These are phyloP conservation scores for Scolopax mira DNA, from an alignment of 2,113 vertebrate genomes.

Conservation along the genomic window DNA sequence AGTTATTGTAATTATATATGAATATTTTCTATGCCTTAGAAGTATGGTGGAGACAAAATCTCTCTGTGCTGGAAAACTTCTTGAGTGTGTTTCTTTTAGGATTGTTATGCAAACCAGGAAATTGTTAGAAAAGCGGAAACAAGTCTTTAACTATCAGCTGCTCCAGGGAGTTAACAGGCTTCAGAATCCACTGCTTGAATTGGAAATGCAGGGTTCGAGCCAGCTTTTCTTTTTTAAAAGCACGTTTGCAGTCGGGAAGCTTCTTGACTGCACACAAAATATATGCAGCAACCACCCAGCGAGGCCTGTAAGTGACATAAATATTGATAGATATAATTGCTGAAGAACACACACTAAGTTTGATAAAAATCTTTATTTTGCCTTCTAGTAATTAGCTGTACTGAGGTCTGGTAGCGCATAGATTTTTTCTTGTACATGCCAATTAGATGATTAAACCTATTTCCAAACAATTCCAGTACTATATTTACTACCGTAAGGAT, in stretches of 20 bases:
- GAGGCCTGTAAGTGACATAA: constrained; percentile 25
- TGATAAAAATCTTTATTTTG: constrained; percentile 38
- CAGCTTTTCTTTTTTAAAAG: constrained; percentile 12
- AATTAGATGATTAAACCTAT: constrained; percentile 41
- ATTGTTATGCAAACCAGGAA: constrained; percentile 60
- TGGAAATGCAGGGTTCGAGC: neutral
- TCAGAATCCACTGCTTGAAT: constrained; percentile 13
- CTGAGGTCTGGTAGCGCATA: neutral
- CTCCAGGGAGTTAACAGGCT: constrained; percentile 56
- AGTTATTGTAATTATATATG: neutral
- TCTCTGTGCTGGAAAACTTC: constrained; percentile 22
- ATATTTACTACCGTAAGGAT: neutral
- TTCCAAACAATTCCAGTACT: constrained; percentile 32
- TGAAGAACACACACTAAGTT: neutral
- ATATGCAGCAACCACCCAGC: constrained; percentile 3
- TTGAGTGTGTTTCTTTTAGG: constrained; percentile 45
- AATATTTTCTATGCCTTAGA: neutral
- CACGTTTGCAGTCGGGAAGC: neutral
- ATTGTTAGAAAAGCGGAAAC: constrained; percentile 57
- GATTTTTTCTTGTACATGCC: constrained; percentile 6
- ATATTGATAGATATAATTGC: constrained; percentile 1
- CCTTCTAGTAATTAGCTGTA: constrained; percentile 5
- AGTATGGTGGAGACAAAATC: neutral
- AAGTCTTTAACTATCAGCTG: constrained; percentile 64
- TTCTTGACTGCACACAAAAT: neutral